These are phyloP conservation scores for Lepilemur ruficaudatus DNA, from an alignment of 2,797 vertebrate genomes.

Conservation along the genomic window DNA sequence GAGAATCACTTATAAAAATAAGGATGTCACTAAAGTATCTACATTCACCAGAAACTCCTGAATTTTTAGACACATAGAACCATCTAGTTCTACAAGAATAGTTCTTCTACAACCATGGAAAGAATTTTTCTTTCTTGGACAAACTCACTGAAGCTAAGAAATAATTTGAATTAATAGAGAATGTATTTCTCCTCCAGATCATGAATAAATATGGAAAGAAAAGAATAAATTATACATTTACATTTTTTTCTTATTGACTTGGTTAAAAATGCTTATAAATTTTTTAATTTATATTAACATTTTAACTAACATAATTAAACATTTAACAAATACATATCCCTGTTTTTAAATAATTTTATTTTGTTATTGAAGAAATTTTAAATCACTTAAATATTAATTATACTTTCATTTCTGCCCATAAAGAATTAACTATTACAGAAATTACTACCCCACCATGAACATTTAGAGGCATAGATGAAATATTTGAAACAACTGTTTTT, in stretches of 20 bases:
- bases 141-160: conserved; percentile 39
- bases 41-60: not conserved
- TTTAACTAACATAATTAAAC: conserved; percentile 48
- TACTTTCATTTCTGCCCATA: conserved; percentile 8
- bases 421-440: conserved; percentile 11
- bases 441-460: not conserved
- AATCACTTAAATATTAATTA: conserved; percentile 22
- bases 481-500: conserved; percentile 27
- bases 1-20: conserved; percentile 7
- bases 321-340: not conserved
- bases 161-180: conserved; percentile 14
- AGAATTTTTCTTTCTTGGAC: conserved; percentile 10
- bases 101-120: not conserved
- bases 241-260: conserved; percentile 36
- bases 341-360: conserved; percentile 41
- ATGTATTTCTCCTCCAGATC: conserved; percentile 16
- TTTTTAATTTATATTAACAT: conserved; percentile 30
- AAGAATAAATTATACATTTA: conserved; percentile 23
- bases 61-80: not conserved
- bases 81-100: not conserved
- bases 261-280: conserved; percentile 10
- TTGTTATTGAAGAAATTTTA: conserved; percentile 43
- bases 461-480: conserved; percentile 37
- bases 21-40: not conserved
- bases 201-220: conserved; percentile 61